phyloP scores from a whole-genome alignment of 2,797 vertebrate species.

The Pseudocheirus occidentalis region DNA sequence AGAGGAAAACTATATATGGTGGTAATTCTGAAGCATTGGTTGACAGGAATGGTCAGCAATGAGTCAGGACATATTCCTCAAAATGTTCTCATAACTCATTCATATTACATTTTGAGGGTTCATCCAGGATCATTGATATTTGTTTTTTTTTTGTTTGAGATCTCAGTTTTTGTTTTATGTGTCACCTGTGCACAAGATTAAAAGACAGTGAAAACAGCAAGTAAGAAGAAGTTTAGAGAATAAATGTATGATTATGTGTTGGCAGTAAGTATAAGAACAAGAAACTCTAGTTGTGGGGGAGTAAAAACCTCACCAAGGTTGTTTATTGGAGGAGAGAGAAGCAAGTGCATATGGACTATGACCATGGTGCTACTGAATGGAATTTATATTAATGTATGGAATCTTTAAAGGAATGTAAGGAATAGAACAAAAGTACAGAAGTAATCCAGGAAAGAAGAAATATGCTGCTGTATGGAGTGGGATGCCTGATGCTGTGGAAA shows the following conservation, averaged over 20 bases:
- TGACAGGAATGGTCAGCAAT: not conserved
- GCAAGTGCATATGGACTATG: not conserved
- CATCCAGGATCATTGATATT: not conserved
- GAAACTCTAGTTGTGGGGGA: not conserved
- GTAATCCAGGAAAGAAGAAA: not conserved
- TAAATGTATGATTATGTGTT: not conserved
- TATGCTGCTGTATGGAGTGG: not conserved
- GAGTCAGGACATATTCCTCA: not conserved
- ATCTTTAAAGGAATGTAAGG: not conserved
- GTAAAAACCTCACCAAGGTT: not conserved
- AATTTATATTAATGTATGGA: not conserved
- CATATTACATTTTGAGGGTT: not conserved
- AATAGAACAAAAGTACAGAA: not conserved
- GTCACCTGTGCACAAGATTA: not conserved
- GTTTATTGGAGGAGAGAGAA: not conserved
- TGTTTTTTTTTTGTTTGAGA: not conserved
- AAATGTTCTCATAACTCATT: not conserved
- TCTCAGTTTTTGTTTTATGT: not conserved
- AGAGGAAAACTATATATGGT: not conserved
- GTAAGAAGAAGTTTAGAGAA: not conserved
- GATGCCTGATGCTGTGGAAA: not conserved
- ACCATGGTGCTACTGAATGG: not conserved
- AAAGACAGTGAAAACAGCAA: not conserved
- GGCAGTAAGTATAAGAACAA: not conserved
- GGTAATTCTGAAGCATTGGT: not conserved